phyloP scores from a whole-genome alignment of 2,113 vertebrate genomes.

The Scopus umbretta region DNA sequence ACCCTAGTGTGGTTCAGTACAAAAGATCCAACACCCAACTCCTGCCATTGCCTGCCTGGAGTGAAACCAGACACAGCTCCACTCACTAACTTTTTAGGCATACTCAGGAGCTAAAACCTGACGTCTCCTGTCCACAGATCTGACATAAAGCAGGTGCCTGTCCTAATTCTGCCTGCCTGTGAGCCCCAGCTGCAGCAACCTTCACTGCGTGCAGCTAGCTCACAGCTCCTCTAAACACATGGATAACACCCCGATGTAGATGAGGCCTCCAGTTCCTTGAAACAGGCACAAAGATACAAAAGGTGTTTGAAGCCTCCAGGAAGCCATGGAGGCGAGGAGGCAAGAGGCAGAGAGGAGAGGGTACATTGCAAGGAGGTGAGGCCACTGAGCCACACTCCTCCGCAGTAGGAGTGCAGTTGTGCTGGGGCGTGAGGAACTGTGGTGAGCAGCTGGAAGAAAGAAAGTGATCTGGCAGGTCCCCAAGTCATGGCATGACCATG shows the following conservation, averaged over 20 bases:
- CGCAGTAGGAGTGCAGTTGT: background rate
- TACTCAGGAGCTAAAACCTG: background rate
- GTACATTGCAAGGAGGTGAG: background rate
- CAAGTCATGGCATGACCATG: background rate
- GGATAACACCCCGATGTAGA: rapidly evolving
- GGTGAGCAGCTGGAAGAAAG: background rate
- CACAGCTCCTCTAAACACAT: background rate
- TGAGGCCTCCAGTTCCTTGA: background rate
- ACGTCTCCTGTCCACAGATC: background rate
- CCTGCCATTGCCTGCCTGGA: background rate
- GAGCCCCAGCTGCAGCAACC: background rate
- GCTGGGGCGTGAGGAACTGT: background rate
- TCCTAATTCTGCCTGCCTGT: background rate
- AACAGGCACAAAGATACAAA: rapidly evolving
- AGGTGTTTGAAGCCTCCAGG: background rate
- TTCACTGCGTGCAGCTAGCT: background rate
- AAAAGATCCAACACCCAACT: background rate
- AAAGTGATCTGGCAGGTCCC: background rate
- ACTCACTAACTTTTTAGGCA: background rate
- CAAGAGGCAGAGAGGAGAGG: background rate
- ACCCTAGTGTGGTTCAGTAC: background rate
- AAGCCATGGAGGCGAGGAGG: background rate
- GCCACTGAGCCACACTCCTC: background rate
- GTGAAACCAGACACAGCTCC: background rate
- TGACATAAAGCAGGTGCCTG: background rate